These are phyloP conservation scores for Urocitellus parryii DNA, from an alignment of 2,113 vertebrate species.

Conservation along the genomic window DNA sequence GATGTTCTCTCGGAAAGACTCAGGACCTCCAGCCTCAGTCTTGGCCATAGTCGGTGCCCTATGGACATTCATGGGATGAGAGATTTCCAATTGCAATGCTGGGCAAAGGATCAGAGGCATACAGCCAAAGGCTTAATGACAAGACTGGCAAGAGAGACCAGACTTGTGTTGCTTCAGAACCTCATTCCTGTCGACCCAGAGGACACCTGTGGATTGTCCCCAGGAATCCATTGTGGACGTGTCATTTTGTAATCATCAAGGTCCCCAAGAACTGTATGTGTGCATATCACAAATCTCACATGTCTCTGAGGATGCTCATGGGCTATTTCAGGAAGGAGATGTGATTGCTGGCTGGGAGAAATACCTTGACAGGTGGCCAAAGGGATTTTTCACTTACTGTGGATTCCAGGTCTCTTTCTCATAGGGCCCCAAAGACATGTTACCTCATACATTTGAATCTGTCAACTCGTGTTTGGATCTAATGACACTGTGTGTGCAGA, in stretches of 20 bases:
- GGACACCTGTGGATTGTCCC: not conserved
- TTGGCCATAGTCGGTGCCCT: not conserved
- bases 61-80: not conserved
- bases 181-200: not conserved
- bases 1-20: not conserved
- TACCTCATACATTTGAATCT: not conserved
- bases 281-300: not conserved
- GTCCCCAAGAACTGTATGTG: not conserved
- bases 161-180: not conserved
- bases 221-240: not conserved
- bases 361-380: not conserved
- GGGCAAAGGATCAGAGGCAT: not conserved
- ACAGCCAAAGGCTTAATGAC: not conserved
- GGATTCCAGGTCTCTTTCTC: not conserved
- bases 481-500: not conserved
- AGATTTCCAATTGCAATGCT: not conserved
- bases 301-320: not conserved
- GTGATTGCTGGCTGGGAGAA: not conserved
- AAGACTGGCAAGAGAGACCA: not conserved
- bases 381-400: not conserved
- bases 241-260: not conserved
- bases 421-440: not conserved
- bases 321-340: not conserved
- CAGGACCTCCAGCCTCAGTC: not conserved
- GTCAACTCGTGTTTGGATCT: not conserved